Base-by-base conservation (phyloP, 2,797 vertebrate genomes). In the Manis pentadactyla region DNA sequence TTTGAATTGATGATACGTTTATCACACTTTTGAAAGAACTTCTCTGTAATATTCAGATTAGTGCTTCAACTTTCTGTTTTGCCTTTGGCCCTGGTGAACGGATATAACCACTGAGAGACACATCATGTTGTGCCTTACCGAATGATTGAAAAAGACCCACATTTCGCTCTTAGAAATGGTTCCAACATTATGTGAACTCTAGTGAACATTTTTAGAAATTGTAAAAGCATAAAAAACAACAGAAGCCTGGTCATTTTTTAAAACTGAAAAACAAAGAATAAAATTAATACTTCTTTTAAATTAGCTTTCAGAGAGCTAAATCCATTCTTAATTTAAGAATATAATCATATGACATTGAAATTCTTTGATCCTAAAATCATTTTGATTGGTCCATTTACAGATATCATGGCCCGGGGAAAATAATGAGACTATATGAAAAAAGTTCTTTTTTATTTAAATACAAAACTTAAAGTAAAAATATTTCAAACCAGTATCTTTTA, bases 301-400 rank as follows among this genome's bases (percentile, higher is more conserved):
- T 51, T 42, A 49, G 34, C 51, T 78, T 88, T 88, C 15, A 90
- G 61, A 71, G 74, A 73, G 37, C 9, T 93, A 91, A 96, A 89
- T 84, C 83, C 19, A 90, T 2, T 37, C 61, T 37, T 86, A 64
- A n/a, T 64, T 91, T 92, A 90, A 92, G 37, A 96, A 92, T 42
- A 94, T 57, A 46, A 84, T 53, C 21, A 71, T 3, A 53, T 64
- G 55, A 59, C 5, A 93, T 46, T 66, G 39, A 51, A 81, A 79
- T 95, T n/a, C 7, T 92, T 92, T 18, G 34, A 81, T 81, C 29
- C 83, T 79, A 87, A 86, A 96, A 82, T 85, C 79, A 39, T 34
- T 86, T 1, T 59, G 31, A 82, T 34, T 74, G 34, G 4, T 61
- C 34, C 93, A 59, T 81, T 89, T 69, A 77, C 8, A 84, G 59